Percentiles rank a stretch among this genome's conserved stretches.
Conservation (phyloP, 2,888 invertebrate genomes). For the Platypus cylindrus region DNA sequence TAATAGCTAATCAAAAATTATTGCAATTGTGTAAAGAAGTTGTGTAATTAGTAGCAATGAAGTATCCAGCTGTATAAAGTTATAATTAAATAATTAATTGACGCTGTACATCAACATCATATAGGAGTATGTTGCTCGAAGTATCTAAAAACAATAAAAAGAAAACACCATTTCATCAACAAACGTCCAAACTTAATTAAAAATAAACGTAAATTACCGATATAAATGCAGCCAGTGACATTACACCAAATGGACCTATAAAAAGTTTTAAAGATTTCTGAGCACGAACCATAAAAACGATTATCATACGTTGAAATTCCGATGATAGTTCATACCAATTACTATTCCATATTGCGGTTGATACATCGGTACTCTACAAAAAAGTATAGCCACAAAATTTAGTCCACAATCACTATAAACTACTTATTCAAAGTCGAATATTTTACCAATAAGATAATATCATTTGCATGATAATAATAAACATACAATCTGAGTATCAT, state of each 20-base stretch:
- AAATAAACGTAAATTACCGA: too few species aligned
- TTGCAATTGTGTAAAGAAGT: too few species aligned
- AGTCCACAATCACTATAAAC: background rate
- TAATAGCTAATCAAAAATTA: too few species aligned
- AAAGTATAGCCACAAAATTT: background rate
- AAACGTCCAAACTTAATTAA: too few species aligned
- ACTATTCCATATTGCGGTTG: constrained; percentile 8
- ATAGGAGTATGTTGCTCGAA: too few species aligned
- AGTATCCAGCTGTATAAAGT: too few species aligned
- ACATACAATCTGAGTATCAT: constrained; percentile 18
- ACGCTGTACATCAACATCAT: too few species aligned
- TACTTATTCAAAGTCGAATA: too few species aligned
- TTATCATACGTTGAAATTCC: constrained; percentile 10
- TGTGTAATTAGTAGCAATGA: too few species aligned
- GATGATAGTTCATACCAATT: constrained; percentile 11
- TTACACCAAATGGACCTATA: constrained; percentile 9
- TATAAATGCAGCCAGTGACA: constrained; percentile 9
- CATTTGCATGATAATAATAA: constrained; percentile 20
- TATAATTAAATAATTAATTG: too few species aligned
- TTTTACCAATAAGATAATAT: constrained; percentile 18
- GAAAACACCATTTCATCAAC: too few species aligned
- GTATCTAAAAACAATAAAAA: too few species aligned
- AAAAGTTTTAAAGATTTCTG: constrained; percentile 7
- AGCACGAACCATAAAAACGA: constrained; percentile 8
- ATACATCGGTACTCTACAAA: constrained; percentile 9